Evolutionary conservation across 2,113 vertebrate species (phyloP), one percentile per base, ranked within the genome.

Genomic region (Sapajus apella): DNA sequence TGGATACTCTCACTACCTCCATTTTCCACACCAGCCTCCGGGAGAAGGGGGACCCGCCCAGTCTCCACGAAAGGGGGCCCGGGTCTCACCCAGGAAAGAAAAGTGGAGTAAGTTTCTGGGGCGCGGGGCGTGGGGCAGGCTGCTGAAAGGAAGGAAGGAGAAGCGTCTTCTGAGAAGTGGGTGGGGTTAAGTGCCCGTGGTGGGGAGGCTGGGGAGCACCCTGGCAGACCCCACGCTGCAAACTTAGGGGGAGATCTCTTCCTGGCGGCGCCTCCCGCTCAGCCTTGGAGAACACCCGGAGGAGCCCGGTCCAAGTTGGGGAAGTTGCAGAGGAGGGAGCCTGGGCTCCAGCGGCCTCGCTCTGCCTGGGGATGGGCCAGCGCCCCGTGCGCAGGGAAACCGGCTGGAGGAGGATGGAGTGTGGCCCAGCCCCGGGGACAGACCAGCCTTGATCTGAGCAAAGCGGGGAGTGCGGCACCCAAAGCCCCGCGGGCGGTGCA

Each of bases 351-450:
- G 50, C 3, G 32, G 5, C 52, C 25, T 27, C 11, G 5, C 17
- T 64, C 68, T 0, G 0, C 25, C 43, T 18, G 52, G 70, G 55
- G 66, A 82, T 6, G 3, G 30, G 68, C 30, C 43, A 55, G 90
- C 5, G 45, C 2, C 40, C 10, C 37, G 43, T 0, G 5, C 16
- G 40, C 6, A 10, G 87, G 61, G 56, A 92, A 18, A 61, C 45
- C 12, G 64, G 1, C 14, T n/a, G 90, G 27, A 85, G 32, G 70
- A 18, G 68, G 61, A 90, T 35, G 73, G 6, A 58, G 61, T 35
- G 3, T 11, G 20, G 11, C 0, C 27, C 32, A 5, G 11, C 7
- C 2, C 23, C n/a, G 5, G 6, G 35, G 40, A 20, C n/a, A 21
- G 11, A 37, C 55, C 82, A 2, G 23, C 40, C 55, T 96, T 90